Base-by-base conservation (phyloP, 64 coral and sea anemone genomes). In the Montipora capricornis region DNA sequence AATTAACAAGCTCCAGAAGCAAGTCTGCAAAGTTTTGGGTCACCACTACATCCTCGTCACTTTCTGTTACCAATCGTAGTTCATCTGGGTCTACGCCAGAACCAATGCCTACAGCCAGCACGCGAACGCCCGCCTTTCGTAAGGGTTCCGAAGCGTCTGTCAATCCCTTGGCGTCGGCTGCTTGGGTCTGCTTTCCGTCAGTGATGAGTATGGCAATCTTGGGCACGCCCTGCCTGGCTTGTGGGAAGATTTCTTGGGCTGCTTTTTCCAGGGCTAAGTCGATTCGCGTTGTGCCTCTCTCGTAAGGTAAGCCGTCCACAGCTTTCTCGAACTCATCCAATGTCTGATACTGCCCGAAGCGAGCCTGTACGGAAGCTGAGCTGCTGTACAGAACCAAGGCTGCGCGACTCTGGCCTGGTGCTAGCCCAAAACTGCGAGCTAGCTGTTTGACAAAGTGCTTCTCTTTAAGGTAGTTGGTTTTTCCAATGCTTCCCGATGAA, bases 381-480 rank as follows among this genome's bases (percentile, higher is more conserved):
- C 88, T 53, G 22, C 77, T 92, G 90, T 92, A 95, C 0, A 84
- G 87, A 19, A 95, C 75, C 8, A 95, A 69, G 19, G 89, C 89
- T 20, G 79, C 94, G 37, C 52, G 69, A 47, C 89, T 92, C 69
- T 92, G 66, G 47, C 87, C 83, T 11, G 89, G 90, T 8, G 90
- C 85, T 9, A 92, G 50, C 24, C 16, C 75, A 68, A 95, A 95
- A 13, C 62, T 68, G 9, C 57, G 15, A 3, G 83, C 84, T 17
- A 95, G 53, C 16, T 75, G 73, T 57, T 95, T 95, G 5, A 95
- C 78, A 83, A 95, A 95, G 22, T 95, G 76, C 53, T 90, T 85
- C 60, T 95, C 59, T 89, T 82, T 95, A 8, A 81, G 68, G 69
- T 86, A 92, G 68, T 95, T 89, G 1, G 44, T n/a, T 5, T 67